Evolutionary conservation across 2,888 invertebrate species (phyloP).

Genomic region (Tetanocera ferruginea): DNA sequence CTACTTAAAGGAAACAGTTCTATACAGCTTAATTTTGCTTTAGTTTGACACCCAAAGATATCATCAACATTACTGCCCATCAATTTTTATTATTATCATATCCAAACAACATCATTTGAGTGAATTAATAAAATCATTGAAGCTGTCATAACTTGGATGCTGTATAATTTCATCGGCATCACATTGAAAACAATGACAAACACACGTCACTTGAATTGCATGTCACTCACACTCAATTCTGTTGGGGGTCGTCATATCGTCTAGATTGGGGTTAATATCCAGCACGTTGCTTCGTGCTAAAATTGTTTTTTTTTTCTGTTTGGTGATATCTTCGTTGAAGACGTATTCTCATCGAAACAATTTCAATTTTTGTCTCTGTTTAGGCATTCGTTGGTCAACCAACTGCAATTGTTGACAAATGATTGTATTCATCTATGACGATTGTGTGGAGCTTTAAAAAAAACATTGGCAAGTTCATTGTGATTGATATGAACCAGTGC

Average conservation of each 20-base stretch:
- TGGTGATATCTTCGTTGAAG: neutral
- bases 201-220: neutral
- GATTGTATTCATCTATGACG: neutral
- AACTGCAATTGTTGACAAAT: constrained; percentile 16
- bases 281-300: neutral
- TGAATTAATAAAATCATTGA: no score
- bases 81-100: no score
- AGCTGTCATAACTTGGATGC: no score
- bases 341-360: neutral
- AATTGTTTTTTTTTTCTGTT: neutral
- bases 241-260: neutral
- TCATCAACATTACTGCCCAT: no score
- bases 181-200: neutral
- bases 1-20: no score
- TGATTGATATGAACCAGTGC: neutral
- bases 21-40: no score
- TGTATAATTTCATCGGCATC: no score
- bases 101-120: no score
- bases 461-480: neutral
- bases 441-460: neutral
- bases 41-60: no score
- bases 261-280: neutral
- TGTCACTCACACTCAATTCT: neutral
- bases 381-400: neutral
- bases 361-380: constrained; percentile 11